Evolutionary conservation across 2,113 vertebrate species (phyloP), one percentile per base, ranked within the genome.

Genomic region (Elephas maximus): DNA sequence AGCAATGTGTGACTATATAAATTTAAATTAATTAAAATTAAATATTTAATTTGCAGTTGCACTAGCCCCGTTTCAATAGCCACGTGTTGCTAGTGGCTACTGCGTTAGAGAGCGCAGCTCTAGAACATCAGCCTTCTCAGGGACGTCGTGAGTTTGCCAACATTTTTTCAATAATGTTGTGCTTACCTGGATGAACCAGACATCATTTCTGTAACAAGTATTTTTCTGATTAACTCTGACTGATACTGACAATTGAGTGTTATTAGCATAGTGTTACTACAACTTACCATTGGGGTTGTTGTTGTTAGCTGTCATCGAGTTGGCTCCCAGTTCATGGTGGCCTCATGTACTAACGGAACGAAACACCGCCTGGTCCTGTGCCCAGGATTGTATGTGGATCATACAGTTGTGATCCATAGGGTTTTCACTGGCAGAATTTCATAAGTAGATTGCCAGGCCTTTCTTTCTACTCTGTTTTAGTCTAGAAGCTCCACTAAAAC

Each of bases 21-120:
- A 33, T 92, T 92, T 45, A 48, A 74, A 30, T 92, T 48, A 41
- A 69, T 23, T 91, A 69, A 81, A 93, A n/a, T 79, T 71, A n/a
- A 45, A 14, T 26, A 21, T 60, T 28, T 80, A 69, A 21, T 80
- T 80, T 18, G 71, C 67, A 14, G 8, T 15, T 71, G 53, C 12
- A 44, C 28, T 69, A 79, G 37, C 4, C n/a, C 60, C 41, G 71
- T 24, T 87, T 87, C 6, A n/a, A 11, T 26, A 26, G 20, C 37
- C 53, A 24, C 4, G 9, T 21, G 21, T 78, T 44, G 21, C 41
- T 45, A 76, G 41, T 76, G 74, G 5, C 41, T 26, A 26, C 5
- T 76, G 1, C 60, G 26, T 45, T 84, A 30, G 80, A 48, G 10
- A 63, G 28, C n/a, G 9, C 44, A 62, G 15, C 28, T 45, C 24